These are phyloP conservation scores for Sorex araneus DNA, from an alignment of 2,113 vertebrate genomes.

Conservation along the genomic window DNA sequence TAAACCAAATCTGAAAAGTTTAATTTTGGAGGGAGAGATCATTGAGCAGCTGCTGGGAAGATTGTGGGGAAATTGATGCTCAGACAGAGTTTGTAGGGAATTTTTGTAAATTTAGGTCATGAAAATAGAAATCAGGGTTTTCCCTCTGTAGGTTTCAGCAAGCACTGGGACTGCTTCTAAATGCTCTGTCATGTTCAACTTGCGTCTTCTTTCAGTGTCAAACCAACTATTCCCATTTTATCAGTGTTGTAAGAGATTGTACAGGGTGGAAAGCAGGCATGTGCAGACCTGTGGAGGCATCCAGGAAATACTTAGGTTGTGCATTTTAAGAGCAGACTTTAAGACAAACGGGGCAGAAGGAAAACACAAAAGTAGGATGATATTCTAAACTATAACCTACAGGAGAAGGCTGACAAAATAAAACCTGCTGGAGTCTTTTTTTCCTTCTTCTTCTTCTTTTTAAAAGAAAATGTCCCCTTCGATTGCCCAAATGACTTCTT, in stretches of 20 bases:
- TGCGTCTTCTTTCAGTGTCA: not conserved
- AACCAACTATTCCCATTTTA: not conserved
- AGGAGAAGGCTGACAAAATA: not conserved
- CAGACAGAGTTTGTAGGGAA: not conserved
- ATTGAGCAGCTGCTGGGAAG: not conserved
- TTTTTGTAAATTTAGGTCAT: no score
- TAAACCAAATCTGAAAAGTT: not conserved
- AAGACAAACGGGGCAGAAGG: conserved; percentile 38
- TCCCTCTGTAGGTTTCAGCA: no score
- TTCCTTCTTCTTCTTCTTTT: not conserved
- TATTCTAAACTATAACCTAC: conserved; percentile 17
- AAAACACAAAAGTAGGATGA: conserved; percentile 65
- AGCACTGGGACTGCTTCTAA: not conserved
- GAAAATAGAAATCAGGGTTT: no score
- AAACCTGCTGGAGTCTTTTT: not conserved
- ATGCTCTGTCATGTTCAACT: not conserved
- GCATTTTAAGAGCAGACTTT: not conserved
- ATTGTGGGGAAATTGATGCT: not conserved
- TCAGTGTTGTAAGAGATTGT: not conserved
- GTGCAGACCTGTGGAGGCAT: not conserved
- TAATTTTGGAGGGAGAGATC: not conserved
- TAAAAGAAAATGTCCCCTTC: conserved; percentile 51
- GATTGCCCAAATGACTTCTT: conserved; percentile 68
- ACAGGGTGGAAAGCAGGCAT: not conserved
- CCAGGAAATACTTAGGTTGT: fast-evolving